Percentiles rank a stretch among this genome's conserved stretches.
These are phyloP conservation scores for Amphiduros pacificus DNA, from an alignment of 2,888 invertebrate species.

Conservation along the genomic window DNA sequence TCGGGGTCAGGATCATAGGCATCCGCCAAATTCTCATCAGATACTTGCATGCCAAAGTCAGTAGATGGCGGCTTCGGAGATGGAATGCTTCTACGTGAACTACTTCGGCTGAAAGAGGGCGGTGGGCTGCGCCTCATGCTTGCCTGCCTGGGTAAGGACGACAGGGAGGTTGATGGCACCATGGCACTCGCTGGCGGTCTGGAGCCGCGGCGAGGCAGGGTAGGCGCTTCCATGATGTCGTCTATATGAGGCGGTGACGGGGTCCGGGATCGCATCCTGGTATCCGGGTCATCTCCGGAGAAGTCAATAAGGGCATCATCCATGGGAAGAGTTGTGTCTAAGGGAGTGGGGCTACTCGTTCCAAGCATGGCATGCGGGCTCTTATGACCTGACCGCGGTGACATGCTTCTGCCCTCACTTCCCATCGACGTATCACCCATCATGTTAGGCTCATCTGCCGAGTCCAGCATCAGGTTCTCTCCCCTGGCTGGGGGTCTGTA, in stretches of 20 bases:
- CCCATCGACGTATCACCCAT: background rate
- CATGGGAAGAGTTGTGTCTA: slow-evolving; percentile 11
- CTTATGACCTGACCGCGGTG: slow-evolving; percentile 9
- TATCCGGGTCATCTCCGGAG: slow-evolving; percentile 11
- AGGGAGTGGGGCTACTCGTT: slow-evolving; percentile 10
- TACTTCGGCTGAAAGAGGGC: background rate
- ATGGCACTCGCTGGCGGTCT: slow-evolving; percentile 1
- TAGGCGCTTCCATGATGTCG: slow-evolving; percentile 12
- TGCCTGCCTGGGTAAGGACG: background rate
- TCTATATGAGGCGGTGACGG: slow-evolving; percentile 16
- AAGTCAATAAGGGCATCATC: slow-evolving; percentile 30
- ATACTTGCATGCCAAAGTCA: slow-evolving; percentile 20
- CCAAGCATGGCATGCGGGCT: slow-evolving; percentile 5
- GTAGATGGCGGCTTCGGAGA: background rate
- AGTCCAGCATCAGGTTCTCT: slow-evolving; percentile 16
- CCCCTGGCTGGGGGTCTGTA: slow-evolving; percentile 10
- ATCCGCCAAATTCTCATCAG: no score
- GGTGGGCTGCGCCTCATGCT: background rate
- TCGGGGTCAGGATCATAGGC: no score
- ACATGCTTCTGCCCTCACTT: slow-evolving; percentile 11
- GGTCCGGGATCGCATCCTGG: slow-evolving; percentile 4
- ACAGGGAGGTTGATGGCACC: no score
- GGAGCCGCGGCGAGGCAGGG: slow-evolving; percentile 13
- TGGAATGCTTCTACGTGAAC: background rate
- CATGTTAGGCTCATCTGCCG: slow-evolving; percentile 10